Base-by-base conservation (phyloP, 2,797 vertebrate genomes). In the Propithecus deckenii region DNA sequence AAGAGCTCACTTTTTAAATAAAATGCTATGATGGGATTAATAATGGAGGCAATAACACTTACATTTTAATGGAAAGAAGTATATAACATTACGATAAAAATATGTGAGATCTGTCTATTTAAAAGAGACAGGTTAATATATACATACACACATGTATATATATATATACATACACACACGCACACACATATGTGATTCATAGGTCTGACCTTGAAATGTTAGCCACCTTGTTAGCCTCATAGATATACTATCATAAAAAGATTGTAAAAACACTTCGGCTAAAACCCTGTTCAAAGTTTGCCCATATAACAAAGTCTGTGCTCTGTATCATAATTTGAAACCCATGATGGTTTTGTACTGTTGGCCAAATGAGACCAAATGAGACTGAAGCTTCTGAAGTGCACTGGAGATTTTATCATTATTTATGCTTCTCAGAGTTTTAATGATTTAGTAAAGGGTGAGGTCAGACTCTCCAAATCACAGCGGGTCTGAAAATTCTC, bases 381-480 rank as follows among this genome's bases (percentile, higher is more conserved):
- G 55, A 15, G 72, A 23, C 38, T 8, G 18, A 43, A 25, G 22
- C 35, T 46, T 91, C 52, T 10, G 59, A 48, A 78, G 43, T 43
- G 43, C 43, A 43, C 7, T 43, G 43, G 38, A 18, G 75, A 85
- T 76, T 65, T 79, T 32, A 71, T 91, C 67, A 38, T 50, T 81
- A 78, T 89, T 93, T 71, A 30, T 69, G 61, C 76, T 69, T 88
- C 85, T 65, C 30, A 9, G 95, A 76, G 72, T 65, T 79, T 93
- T 88, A 92, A 95, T 71, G 69, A 86, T 46, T 90, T 80, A 59
- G 85, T 71, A 57, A 76, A 90, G 92, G 89, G 59, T 3, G 38
- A 89, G 57, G 86, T 78, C 46, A 79, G 86, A 85, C 46, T 41
- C 61, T 86, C 65, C 61, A 80, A 91, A 96, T 97, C 59, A 50